A percentile compares a stretch with the other conserved stretches of the same genome.
Conservation (phyloP, 1,140 invertebrate species). For the Panonychus citri region DNA sequence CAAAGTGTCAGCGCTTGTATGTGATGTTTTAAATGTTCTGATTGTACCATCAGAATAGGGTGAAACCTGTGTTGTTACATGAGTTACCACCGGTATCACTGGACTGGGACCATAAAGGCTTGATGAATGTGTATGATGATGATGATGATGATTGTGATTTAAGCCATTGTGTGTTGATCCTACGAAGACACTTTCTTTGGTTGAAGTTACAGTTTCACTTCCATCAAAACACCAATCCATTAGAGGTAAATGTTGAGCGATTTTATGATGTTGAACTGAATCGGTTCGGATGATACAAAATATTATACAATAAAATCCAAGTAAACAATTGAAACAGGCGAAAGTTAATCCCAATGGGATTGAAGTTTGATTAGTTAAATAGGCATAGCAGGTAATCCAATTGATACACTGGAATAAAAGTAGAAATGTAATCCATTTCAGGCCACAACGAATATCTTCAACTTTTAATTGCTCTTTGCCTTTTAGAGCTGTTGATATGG, state of each 20-base stretch:
- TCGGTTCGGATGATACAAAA: slow-evolving; percentile 6
- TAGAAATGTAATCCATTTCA: slow-evolving; percentile 3
- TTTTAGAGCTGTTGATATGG: slow-evolving; percentile 2
- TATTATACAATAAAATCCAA: background rate
- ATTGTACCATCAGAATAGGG: too few relatives aligned
- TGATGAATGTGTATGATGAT: too few relatives aligned
- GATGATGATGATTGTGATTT: too few relatives aligned
- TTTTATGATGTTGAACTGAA: slow-evolving; percentile 2
- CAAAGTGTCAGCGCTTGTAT: too few relatives aligned
- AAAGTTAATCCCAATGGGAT: background rate
- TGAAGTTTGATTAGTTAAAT: slow-evolving; percentile 1
- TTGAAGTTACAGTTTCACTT: too few relatives aligned
- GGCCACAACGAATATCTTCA: background rate
- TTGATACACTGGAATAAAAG: too few relatives aligned
- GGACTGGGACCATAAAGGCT: too few relatives aligned
- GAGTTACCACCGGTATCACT: too few relatives aligned
- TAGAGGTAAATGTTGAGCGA: slow-evolving; percentile 3
- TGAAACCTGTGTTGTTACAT: too few relatives aligned
- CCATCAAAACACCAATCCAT: background rate
- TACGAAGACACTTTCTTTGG: too few relatives aligned
- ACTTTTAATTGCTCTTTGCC: slow-evolving; percentile 3
- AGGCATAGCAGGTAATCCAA: background rate
- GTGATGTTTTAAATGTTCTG: too few relatives aligned
- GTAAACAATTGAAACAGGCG: background rate
- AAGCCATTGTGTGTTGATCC: too few relatives aligned